Base-by-base conservation (phyloP, 2,797 vertebrate species). In the Semaprochilodus insignis region DNA sequence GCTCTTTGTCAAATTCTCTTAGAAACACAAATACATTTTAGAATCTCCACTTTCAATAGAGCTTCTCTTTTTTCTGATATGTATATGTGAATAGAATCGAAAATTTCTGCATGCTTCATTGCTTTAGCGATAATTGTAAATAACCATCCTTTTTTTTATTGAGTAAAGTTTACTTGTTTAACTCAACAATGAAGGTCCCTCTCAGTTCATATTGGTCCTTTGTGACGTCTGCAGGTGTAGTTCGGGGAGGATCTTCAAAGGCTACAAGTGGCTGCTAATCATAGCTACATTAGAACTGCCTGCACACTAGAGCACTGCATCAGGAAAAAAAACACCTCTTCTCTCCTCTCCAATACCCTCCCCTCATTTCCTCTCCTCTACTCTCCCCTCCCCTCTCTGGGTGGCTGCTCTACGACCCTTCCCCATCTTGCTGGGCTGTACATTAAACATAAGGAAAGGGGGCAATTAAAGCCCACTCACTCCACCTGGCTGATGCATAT, bases 371-470 rank as follows among this genome's bases (percentile, higher is more conserved):
- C 55, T 48, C 51, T 55, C 6, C 23, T 25, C 74, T 40, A 21
- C 77, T 23, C 63, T 57, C 74, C 76, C 48, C 54, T 59, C 59
- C 44, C 59, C 82, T 85, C 80, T 88, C 88, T n/a, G 87, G 84
- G 73, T 82, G 79, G 74, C 81, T 85, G 84, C 82, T 74, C 77
- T 48, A 81, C 76, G 80, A 87, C 84, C 87, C 82, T 80, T 78
- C 85, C 86, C 74, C 75, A 77, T 90, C 83, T 87, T 85, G 77
- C 72, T 83, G 87, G 77, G 77, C 90, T 92, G 92, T 95, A 93
- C 94, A 95, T 95, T 94, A 94, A 95, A 94, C 92, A 95, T 95
- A 93, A 95, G 93, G 91, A 90, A 91, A 92, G 93, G 91, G 94
- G 94, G 93, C 93, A 95, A 95, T 95, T 95, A 95, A 87, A 87